phyloP scores from a whole-genome alignment of 2,888 invertebrate species.

The Archaeoteleia sp. region DNA sequence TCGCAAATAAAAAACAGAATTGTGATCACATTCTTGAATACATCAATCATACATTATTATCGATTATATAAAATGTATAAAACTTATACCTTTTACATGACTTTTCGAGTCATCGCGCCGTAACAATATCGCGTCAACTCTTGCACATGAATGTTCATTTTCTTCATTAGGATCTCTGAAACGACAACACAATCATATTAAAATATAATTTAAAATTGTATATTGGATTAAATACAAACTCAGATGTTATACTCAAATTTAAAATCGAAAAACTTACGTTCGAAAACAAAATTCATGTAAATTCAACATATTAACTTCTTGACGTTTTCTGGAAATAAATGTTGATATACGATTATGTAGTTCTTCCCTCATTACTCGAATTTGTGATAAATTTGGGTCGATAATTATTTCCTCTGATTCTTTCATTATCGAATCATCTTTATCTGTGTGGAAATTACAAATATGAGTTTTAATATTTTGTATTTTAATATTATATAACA shows the following conservation, averaged over 20 bases:
- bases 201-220: conserved; percentile 6
- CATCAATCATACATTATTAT: no score
- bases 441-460: no score
- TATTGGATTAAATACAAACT: conserved; percentile 6
- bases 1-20: no score
- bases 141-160: conserved; percentile 81
- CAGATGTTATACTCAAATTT: no score
- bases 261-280: conserved; percentile 59
- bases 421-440: no score
- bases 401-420: no score
- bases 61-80: conserved; percentile 9
- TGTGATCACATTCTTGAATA: no score
- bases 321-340: conserved; percentile 85
- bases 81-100: conserved; percentile 83
- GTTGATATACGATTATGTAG: no score
- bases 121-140: conserved; percentile 84
- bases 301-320: conserved; percentile 84
- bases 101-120: conserved; percentile 85
- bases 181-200: conserved; percentile 23
- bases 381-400: no score
- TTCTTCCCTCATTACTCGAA: no score
- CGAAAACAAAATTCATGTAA: conserved; percentile 83
- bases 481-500: no score
- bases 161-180: conserved; percentile 69
- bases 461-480: no score